phyloP scores from a whole-genome alignment of 92 coral and sea anemone genomes.

The Heteractis magnifica region DNA sequence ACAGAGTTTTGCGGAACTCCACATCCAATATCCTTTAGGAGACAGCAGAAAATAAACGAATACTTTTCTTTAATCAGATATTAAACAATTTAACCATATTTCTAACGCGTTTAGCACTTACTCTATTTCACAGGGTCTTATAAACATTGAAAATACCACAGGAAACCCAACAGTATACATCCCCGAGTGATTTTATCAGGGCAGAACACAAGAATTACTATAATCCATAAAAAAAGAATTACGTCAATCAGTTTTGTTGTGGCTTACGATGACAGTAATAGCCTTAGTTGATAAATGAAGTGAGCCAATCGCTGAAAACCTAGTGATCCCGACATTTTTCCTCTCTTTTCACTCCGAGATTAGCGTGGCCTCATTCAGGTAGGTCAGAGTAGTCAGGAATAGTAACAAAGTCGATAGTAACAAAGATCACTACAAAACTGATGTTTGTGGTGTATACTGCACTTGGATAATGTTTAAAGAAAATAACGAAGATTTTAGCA shows the following conservation, averaged over 20 bases:
- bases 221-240: background rate
- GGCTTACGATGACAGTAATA: background rate
- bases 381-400: too few relatives aligned
- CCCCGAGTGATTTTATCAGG: background rate
- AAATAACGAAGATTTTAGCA: slow-evolving; percentile 47
- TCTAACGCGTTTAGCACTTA: background rate
- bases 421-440: background rate
- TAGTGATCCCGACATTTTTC: too few relatives aligned
- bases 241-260: background rate
- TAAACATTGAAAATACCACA: background rate
- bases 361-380: too few relatives aligned
- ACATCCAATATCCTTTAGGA: background rate
- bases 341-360: too few relatives aligned
- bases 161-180: background rate
- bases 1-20: background rate
- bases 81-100: background rate
- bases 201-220: background rate
- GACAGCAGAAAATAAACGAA: background rate
- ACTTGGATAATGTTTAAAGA: background rate
- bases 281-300: too few relatives aligned
- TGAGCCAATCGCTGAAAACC: too few relatives aligned
- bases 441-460: background rate
- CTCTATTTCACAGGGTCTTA: background rate
- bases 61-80: background rate
- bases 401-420: background rate